Base-by-base conservation (phyloP, 2,888 invertebrate genomes). In the Dinocampus coccinellae region DNA sequence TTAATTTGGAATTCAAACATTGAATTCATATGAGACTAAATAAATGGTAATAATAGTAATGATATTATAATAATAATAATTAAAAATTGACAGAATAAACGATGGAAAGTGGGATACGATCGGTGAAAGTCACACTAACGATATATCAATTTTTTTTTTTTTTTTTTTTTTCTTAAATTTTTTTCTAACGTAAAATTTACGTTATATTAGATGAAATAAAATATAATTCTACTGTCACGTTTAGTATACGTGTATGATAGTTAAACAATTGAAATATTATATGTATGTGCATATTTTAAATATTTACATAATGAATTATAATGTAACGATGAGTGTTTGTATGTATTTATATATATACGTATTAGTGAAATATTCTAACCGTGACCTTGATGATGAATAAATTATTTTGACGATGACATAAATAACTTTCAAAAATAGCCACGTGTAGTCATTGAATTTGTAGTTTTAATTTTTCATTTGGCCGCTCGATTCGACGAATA, bases 81-180 rank as follows among this genome's bases (percentile, higher is more conserved):
- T 16, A 16, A 64, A 10, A 60, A 42, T 47, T 6, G 47, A 13
- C 11, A 33, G 58, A 57, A 69, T 52, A 34, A 60, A 60, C 60
- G 65, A 65, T 70, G 70, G 70, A 70, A 65, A 70, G 70, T 70
- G 26, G 42, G 55, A 4, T n/a, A n/a, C 33, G 65, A 70, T 70
- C 36, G 65, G 70, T 65, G 70, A 70, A 70, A 70, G 70, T 65
- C 42, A 11, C 24, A 13, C 16, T 42, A 39, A 24, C 42, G 39
- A 22, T 34, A 42, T 22, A 70, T 70, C 65, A 70, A 70, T 65
- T 57, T 60, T 47, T 52, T 57, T n/a, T n/a, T n/a, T n/a, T n/a
- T n/a, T n/a, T n/a, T n/a, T n/a, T n/a, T n/a, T n/a, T n/a, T n/a
- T n/a, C n/a, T n/a, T n/a, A n/a, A n/a, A n/a, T n/a, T n/a, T n/a